Evolutionary conservation across 2,113 vertebrate genomes (phyloP), one percentile per base, ranked within the genome.

Genomic region (Pogonocichla stellata): DNA sequence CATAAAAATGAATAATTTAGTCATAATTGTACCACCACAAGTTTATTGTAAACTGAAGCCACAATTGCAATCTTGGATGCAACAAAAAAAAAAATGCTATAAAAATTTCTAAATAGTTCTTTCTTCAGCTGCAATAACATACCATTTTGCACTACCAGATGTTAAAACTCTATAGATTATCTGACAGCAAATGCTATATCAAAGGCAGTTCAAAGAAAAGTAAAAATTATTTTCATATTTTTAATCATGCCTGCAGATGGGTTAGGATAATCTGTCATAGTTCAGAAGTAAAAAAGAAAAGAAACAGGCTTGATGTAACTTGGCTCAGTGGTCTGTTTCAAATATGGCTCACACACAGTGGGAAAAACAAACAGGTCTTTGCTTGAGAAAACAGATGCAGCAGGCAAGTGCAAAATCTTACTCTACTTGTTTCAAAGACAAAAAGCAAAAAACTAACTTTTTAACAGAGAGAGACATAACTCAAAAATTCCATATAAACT

Each of bases 171-270:
- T 77, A 91, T 90, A 79, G 86, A 94, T 93, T 79, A 93, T 85
- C 92, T 92, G 84, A 82, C 91, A 91, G 66, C 54, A 96, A 94
- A 97, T 94, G 84, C n/a, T 82, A 56, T 93, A 88, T 80, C 78
- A 94, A 96, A 95, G 77, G 31, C 69, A 95, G 80, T 93, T 97
- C 79, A 95, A 94, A 96, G 81, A 78, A 85, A 93, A 92, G 87
- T 77, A 96, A 95, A 96, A 89, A 93, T 86, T 5, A 96, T 92
- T 91, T 97, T 96, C 78, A 70, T 91, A 97, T 96, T 95, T 91
- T 78, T 73, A 86, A 92, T 96, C 86, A 94, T 81, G 75, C 33
- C 65, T 94, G 64, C 70, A 90, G 86, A 86, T 92, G 70, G 60
- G 83, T 56, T 88, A 91, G 69, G 84, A 95, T 91, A 96, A 93